A percentile compares a stretch with the other conserved stretches of the same genome.
phyloP scores from a whole-genome alignment of 2,888 invertebrate genomes.

The Liopterus haemorrhoidalis region DNA sequence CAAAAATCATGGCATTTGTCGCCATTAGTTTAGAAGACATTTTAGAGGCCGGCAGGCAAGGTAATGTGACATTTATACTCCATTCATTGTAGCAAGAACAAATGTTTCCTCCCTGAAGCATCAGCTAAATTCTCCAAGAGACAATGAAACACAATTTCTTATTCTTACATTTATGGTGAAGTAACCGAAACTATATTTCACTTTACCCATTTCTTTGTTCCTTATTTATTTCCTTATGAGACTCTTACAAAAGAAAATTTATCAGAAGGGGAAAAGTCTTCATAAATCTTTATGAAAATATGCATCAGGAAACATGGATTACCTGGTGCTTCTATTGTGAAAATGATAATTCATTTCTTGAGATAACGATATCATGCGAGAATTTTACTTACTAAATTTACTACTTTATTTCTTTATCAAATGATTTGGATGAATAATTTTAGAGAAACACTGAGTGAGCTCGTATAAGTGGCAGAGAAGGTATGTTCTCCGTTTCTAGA shows the following conservation, averaged over 20 bases:
- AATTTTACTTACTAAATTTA: too few relatives aligned
- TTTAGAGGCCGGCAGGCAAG: too few relatives aligned
- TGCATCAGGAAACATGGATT: constrained; percentile 21
- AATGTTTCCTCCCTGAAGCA: constrained; percentile 16
- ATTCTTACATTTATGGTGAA: constrained; percentile 21
- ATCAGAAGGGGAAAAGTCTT: constrained; percentile 17
- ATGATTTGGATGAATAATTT: too few relatives aligned
- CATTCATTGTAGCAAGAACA: constrained; percentile 13
- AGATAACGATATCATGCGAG: too few relatives aligned
- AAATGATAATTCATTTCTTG: too few relatives aligned
- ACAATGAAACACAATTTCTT: constrained; percentile 21
- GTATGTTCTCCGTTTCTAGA: too few relatives aligned
- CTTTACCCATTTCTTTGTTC: constrained; percentile 5
- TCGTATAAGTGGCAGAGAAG: too few relatives aligned
- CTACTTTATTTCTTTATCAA: too few relatives aligned
- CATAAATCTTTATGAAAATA: constrained; percentile 18
- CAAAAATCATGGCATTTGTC: too few relatives aligned
- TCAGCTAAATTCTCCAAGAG: constrained; percentile 20
- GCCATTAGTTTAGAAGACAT: too few relatives aligned
- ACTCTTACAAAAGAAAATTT: constrained; percentile 23
- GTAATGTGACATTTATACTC: constrained; percentile 19
- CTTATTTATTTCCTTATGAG: constrained; percentile 22
- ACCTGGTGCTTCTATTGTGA: too few relatives aligned
- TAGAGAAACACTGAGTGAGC: too few relatives aligned
- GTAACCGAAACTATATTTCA: constrained; percentile 12